phyloP scores from a whole-genome alignment of 1,140 invertebrate species.

The Dryas iulia region DNA sequence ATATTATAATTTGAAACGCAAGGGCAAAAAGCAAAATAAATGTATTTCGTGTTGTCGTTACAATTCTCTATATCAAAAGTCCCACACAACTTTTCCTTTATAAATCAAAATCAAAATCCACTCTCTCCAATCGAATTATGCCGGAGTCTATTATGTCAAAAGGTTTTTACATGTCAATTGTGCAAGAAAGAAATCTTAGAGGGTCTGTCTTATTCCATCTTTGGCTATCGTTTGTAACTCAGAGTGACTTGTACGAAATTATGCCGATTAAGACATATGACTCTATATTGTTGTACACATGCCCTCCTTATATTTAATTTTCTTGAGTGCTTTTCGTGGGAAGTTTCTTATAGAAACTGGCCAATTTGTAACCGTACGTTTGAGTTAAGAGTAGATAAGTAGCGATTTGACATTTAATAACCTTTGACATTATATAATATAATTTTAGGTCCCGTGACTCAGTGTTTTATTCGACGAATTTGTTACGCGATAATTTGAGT shows the following conservation, averaged over 20 bases:
- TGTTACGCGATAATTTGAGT: neutral
- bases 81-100: neutral
- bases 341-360: conserved; percentile 58
- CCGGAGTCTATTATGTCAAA: conserved; percentile 39
- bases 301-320: conserved; percentile 76
- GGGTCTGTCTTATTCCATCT: conserved; percentile 63
- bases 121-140: conserved; percentile 12
- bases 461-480: conserved; percentile 5
- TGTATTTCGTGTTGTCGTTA: neutral
- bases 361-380: conserved; percentile 70
- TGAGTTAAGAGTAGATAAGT: conserved; percentile 56
- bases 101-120: conserved; percentile 3
- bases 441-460: conserved; percentile 2
- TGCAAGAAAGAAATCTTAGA: conserved; percentile 41
- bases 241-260: conserved; percentile 63
- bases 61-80: neutral
- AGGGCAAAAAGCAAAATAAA: neutral
- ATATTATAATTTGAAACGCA: no score
- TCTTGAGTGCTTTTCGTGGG: conserved; percentile 70
- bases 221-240: conserved; percentile 47
- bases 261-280: conserved; percentile 79
- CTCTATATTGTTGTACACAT: conserved; percentile 58
- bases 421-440: conserved; percentile 35
- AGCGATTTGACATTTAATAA: conserved; percentile 53
- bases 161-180: conserved; percentile 50